Conservation (phyloP, 2,888 invertebrate genomes). For the Caenorhabditis macrosperma region DNA sequence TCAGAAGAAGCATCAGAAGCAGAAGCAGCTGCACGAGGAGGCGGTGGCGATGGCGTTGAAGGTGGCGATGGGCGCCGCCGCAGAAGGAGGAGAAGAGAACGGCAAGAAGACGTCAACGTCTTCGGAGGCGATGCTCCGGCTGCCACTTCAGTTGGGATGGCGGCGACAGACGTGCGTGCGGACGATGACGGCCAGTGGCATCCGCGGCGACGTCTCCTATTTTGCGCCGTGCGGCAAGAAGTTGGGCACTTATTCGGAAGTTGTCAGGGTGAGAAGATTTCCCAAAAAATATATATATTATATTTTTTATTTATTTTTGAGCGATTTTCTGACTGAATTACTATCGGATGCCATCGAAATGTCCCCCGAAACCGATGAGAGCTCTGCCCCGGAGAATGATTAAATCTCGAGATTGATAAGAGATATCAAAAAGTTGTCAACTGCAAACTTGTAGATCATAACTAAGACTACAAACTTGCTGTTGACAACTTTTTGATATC, state of each 20-base stretch:
- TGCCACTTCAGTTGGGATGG: constrained; percentile 68
- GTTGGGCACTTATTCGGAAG: constrained; percentile 84
- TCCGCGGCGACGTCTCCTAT: constrained; percentile 94
- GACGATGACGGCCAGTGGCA: constrained; percentile 84
- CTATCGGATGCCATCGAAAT: no score
- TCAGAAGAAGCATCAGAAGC: constrained; percentile 34
- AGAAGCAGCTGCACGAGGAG: no score
- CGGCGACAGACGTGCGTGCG: constrained; percentile 74
- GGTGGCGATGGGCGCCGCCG: constrained; percentile 5
- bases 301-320: not conserved
- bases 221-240: constrained; percentile 85
- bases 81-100: constrained; percentile 2
- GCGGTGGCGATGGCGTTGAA: constrained; percentile 3
- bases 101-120: constrained; percentile 1
- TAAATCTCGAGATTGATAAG: no score
- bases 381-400: no score
- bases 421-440: no score
- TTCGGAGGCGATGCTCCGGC: constrained; percentile 23
- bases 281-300: not conserved
- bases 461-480: no score
- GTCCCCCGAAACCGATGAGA: no score
- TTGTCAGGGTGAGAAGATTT: constrained; percentile 82
- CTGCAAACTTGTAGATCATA: no score
- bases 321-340: no score
- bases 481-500: no score